phyloP scores from a whole-genome alignment of 2,888 invertebrate genomes.

The Hyposoter didymator region DNA sequence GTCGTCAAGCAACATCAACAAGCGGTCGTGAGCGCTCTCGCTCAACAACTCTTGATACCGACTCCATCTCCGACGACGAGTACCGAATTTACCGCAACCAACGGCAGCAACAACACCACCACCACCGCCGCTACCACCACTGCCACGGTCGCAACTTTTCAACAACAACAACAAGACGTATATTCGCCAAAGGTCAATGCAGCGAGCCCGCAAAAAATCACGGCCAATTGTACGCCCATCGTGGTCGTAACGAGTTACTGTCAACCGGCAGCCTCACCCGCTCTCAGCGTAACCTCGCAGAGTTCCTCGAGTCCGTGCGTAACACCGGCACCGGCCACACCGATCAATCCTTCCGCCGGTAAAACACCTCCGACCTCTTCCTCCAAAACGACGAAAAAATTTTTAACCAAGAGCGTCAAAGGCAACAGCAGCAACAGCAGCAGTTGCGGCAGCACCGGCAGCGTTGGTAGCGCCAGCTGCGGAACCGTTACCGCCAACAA shows the following conservation, averaged over 20 bases:
- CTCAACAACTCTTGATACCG: constrained; percentile 81
- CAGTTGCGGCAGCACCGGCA: constrained; percentile 74
- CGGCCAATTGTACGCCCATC: constrained; percentile 84
- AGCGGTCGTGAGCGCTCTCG: constrained; percentile 74
- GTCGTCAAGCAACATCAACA: constrained; percentile 72
- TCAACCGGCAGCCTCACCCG: constrained; percentile 86
- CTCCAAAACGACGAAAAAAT: constrained; percentile 82
- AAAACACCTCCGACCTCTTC: constrained; percentile 85
- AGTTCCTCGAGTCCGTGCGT: constrained; percentile 87
- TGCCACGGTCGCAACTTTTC: constrained; percentile 63
- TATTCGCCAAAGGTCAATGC: constrained; percentile 85
- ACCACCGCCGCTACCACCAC: constrained; percentile 63
- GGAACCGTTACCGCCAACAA: background rate
- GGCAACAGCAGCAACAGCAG: constrained; percentile 85
- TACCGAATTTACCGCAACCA: constrained; percentile 77
- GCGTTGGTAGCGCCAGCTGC: background rate
- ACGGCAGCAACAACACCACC: constrained; percentile 71
- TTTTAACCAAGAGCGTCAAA: constrained; percentile 86
- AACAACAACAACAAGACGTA: constrained; percentile 78
- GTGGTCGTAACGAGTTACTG: constrained; percentile 87
- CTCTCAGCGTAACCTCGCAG: constrained; percentile 86
- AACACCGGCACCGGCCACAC: constrained; percentile 84
- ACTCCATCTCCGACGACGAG: constrained; percentile 73
- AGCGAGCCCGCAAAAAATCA: constrained; percentile 80
- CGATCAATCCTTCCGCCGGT: constrained; percentile 82